Evolutionary conservation across 1,140 invertebrate genomes (phyloP).

Genomic region (Palaemon carinicauda): DNA sequence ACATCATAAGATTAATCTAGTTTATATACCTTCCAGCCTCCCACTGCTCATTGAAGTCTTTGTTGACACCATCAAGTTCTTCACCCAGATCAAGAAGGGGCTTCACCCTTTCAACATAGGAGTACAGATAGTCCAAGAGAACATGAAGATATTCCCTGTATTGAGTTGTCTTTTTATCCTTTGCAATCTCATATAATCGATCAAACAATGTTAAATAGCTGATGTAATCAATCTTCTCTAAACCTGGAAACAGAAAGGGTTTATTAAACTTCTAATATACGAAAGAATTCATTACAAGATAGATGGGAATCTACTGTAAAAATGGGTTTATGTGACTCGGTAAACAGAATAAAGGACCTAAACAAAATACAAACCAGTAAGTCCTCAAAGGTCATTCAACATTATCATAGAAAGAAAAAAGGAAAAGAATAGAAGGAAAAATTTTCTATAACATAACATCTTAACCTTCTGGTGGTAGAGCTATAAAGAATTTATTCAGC

Average conservation of each 20-base stretch:
- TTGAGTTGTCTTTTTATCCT: slow-evolving; percentile 92
- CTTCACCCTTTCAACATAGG: slow-evolving; percentile 86
- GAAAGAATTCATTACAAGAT: too few relatives aligned
- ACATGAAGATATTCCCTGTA: slow-evolving; percentile 88
- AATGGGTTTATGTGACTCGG: too few relatives aligned
- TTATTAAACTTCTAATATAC: too few relatives aligned
- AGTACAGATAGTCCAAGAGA: slow-evolving; percentile 87
- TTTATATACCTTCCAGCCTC: slow-evolving; percentile 88
- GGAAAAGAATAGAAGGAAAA: too few relatives aligned
- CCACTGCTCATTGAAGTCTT: slow-evolving; percentile 90
- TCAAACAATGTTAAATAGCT: slow-evolving; percentile 94
- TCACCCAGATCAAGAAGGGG: slow-evolving; percentile 87
- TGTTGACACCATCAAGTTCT: slow-evolving; percentile 79
- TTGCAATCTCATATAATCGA: slow-evolving; percentile 94
- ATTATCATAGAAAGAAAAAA: too few relatives aligned
- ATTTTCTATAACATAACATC: too few relatives aligned
- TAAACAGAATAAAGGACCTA: too few relatives aligned
- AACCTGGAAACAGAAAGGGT: slow-evolving; percentile 60
- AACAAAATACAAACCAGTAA: too few relatives aligned
- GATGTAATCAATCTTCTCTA: slow-evolving; percentile 94
- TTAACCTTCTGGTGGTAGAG: too few relatives aligned
- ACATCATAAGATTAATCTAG: slow-evolving; percentile 70
- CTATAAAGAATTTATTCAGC: too few relatives aligned
- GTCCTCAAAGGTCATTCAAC: too few relatives aligned
- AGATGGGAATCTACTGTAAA: too few relatives aligned